Evolutionary conservation across 2,113 vertebrate species (phyloP).

Genomic region (Hemiprocne comata): DNA sequence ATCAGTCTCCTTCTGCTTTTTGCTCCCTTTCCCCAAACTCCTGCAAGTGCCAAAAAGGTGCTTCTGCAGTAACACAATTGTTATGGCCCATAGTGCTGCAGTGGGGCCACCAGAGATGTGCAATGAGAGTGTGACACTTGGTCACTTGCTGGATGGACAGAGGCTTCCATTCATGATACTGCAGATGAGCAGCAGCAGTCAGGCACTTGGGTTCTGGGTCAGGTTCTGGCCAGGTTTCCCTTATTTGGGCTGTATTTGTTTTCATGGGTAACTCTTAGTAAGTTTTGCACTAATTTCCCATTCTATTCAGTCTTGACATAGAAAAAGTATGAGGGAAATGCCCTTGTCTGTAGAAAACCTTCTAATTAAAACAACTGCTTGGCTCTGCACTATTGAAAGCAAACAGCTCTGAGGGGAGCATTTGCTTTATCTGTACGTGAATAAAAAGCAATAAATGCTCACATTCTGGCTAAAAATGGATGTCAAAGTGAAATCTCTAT

Average conservation of each 20-base stretch:
- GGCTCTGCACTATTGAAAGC: not conserved
- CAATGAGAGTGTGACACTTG: not conserved
- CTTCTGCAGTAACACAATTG: not conserved
- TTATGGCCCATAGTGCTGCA: not conserved
- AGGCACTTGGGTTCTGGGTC: not conserved
- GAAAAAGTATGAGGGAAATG: not conserved
- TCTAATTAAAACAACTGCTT: slow-evolving; percentile 44
- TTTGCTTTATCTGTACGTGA: not conserved
- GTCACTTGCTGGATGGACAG: not conserved
- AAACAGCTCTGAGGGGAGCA: slow-evolving; percentile 49
- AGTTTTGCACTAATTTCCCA: not conserved
- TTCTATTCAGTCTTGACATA: not conserved
- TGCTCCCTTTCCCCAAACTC: not conserved
- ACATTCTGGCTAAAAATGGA: slow-evolving; percentile 1
- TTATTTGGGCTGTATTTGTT: not conserved
- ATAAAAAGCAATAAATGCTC: slow-evolving; percentile 27
- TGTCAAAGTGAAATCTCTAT: not conserved
- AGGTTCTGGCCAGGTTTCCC: not conserved
- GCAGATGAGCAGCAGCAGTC: not conserved
- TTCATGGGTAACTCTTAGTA: not conserved
- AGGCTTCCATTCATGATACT: not conserved
- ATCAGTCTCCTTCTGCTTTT: not conserved
- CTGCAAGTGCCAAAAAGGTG: not conserved
- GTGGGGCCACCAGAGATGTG: not conserved
- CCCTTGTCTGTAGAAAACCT: slow-evolving; percentile 3